phyloP scores from a whole-genome alignment of 2,888 invertebrate species.

The Coelopa pilipes region DNA sequence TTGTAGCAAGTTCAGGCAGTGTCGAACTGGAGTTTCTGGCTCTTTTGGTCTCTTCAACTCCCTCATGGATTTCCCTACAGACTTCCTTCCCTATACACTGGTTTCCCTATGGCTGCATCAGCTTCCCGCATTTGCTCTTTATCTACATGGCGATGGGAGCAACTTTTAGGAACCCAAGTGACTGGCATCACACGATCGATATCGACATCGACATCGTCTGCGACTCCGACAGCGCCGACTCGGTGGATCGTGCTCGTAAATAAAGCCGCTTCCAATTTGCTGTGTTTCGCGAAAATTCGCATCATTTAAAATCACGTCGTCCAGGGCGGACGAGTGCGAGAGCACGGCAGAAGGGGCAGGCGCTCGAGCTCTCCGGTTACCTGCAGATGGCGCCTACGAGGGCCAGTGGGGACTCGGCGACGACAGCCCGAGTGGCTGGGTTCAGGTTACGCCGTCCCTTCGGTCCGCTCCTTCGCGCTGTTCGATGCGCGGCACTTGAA shows the following conservation, averaged over 20 bases:
- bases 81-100: too few species aligned
- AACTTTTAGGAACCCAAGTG: too few species aligned
- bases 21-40: too few species aligned
- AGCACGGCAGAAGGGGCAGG: not conserved
- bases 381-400: not conserved
- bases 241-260: not conserved
- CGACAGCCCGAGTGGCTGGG: not conserved
- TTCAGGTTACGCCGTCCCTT: not conserved
- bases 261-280: conserved; percentile 9
- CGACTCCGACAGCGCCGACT: too few species aligned
- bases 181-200: too few species aligned
- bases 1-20: too few species aligned
- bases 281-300: conserved; percentile 13
- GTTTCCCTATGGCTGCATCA: too few species aligned
- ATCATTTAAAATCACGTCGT: conserved; percentile 20
- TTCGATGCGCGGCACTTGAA: not conserved
- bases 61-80: too few species aligned
- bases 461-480: not conserved
- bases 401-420: not conserved
- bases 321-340: not conserved
- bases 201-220: too few species aligned
- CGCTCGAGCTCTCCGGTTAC: conserved; percentile 10
- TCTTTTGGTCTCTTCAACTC: too few species aligned
- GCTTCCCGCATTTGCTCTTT: too few species aligned
- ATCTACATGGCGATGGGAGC: too few species aligned